Evolutionary conservation across 1,140 invertebrate species (phyloP).

Genomic region (Patella vulgata): DNA sequence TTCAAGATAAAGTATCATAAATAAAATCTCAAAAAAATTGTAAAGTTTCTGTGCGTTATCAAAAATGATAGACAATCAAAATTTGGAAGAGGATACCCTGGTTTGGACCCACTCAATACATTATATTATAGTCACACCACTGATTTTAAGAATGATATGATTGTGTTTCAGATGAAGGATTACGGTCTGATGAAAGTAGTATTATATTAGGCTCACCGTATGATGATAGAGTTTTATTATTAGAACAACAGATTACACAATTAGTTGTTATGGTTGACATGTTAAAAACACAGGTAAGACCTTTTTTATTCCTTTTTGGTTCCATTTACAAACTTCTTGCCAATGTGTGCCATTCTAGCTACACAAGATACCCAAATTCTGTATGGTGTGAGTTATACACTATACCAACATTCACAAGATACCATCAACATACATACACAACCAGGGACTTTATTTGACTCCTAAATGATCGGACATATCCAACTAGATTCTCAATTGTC

Average conservation of each 20-base stretch:
- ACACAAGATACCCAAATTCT: not conserved
- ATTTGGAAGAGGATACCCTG: not conserved
- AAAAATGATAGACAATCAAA: not conserved
- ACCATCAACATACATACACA: not conserved
- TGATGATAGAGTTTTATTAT: slow-evolving; percentile 30
- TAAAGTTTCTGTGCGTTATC: not conserved
- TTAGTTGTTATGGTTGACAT: slow-evolving; percentile 36
- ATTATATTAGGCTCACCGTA: slow-evolving; percentile 11
- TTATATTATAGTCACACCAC: too few relatives aligned
- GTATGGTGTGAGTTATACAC: not conserved
- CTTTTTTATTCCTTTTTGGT: not conserved
- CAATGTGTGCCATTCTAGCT: not conserved
- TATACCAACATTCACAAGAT: not conserved
- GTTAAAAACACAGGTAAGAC: slow-evolving; percentile 34
- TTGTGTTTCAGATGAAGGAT: slow-evolving; percentile 14
- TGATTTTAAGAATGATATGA: too few relatives aligned
- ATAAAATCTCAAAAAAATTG: not conserved
- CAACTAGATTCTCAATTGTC: too few relatives aligned
- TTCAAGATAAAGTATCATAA: too few relatives aligned
- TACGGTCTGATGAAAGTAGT: slow-evolving; percentile 15
- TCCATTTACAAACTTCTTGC: too few relatives aligned
- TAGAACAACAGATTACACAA: slow-evolving; percentile 37
- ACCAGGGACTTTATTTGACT: not conserved
- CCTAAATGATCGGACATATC: too few relatives aligned
- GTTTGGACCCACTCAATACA: not conserved